These are phyloP conservation scores for Potorous gilbertii DNA, from an alignment of 2,797 vertebrate genomes.

Conservation along the genomic window DNA sequence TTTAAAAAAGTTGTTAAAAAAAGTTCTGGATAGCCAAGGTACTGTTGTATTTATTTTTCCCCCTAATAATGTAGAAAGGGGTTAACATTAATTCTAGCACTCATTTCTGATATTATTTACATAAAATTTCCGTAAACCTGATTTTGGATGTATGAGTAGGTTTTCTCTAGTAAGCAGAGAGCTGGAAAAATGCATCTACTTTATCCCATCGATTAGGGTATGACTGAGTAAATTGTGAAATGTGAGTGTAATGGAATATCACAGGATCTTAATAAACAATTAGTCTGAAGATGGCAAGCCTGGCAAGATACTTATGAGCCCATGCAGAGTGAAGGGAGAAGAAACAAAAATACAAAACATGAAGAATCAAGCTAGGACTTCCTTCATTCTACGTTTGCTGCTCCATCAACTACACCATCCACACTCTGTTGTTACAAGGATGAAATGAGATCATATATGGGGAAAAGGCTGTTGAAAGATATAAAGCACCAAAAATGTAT, in stretches of 20 bases:
- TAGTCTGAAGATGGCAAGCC: background rate
- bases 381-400: background rate
- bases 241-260: background rate
- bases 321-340: background rate
- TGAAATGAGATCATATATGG: slow-evolving; percentile 35
- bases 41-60: background rate
- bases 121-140: background rate
- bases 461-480: slow-evolving; percentile 37
- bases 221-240: background rate
- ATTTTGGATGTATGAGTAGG: background rate
- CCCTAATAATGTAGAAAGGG: background rate
- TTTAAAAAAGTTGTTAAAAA: slow-evolving; percentile 39
- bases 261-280: background rate
- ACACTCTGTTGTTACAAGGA: background rate
- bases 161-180: background rate
- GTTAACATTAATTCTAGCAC: background rate
- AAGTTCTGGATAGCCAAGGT: background rate
- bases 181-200: background rate
- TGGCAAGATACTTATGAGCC: background rate
- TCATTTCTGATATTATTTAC: background rate
- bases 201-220: background rate
- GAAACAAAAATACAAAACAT: background rate
- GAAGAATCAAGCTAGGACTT: background rate
- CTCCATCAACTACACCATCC: background rate
- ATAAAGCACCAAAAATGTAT: slow-evolving; percentile 22